phyloP scores from a whole-genome alignment of 1,140 invertebrate species.

The Parasteatoda tepidariorum region DNA sequence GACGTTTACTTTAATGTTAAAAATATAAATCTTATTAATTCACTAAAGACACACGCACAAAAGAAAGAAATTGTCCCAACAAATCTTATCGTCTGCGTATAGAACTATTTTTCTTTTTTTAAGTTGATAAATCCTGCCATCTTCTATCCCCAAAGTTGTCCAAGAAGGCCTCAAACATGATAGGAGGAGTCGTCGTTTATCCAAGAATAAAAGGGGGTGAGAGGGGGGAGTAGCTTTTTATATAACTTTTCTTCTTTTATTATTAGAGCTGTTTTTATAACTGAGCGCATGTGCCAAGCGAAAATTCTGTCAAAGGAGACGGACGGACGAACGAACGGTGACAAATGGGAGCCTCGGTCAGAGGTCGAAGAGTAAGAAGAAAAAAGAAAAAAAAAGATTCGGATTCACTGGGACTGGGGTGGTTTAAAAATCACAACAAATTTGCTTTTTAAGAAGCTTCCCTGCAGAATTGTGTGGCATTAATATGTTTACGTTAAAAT shows the following conservation, averaged over 20 bases:
- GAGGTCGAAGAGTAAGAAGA: not conserved
- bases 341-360: conserved; percentile 21
- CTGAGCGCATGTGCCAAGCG: not conserved
- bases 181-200: not conserved
- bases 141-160: not conserved
- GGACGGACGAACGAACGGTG: not conserved
- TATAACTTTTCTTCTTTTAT: not conserved
- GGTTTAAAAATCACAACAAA: conserved; percentile 1
- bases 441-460: not conserved
- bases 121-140: too few species aligned
- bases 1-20: too few species aligned
- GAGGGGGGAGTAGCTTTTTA: not conserved
- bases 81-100: too few species aligned
- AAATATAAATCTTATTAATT: too few species aligned
- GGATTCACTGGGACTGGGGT: not conserved
- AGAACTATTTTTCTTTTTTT: too few species aligned
- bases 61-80: too few species aligned
- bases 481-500: too few species aligned
- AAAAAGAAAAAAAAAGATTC: not conserved
- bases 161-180: not conserved
- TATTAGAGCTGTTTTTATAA: not conserved
- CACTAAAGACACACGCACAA: too few species aligned
- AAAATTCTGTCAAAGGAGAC: not conserved
- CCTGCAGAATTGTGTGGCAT: too few species aligned
- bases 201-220: not conserved